Conservation (phyloP, 2,888 invertebrate genomes). For the Heteropelma amictum region DNA sequence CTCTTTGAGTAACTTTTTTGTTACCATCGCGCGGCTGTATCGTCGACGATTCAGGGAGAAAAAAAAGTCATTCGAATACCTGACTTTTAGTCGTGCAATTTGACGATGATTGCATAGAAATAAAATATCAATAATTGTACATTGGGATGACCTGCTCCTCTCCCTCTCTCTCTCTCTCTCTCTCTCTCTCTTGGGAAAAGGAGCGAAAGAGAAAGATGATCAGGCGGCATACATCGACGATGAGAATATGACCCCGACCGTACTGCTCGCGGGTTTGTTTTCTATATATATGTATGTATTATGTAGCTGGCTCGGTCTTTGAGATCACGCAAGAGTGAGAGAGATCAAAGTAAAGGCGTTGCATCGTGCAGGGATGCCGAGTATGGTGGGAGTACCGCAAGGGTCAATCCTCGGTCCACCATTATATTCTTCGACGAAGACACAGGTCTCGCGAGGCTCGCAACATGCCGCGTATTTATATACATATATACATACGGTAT, state of each 20-base stretch:
- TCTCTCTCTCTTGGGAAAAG: conserved; percentile 42
- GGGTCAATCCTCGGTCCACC: conserved; percentile 76
- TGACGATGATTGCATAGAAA: background rate
- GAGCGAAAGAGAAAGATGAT: conserved; percentile 24
- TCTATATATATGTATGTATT: conserved; percentile 2
- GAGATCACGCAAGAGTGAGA: conserved; percentile 18
- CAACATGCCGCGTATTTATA: background rate
- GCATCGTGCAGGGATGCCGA: conserved; percentile 53
- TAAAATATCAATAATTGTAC: conserved; percentile 9
- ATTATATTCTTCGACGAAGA: conserved; percentile 68
- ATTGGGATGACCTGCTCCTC: background rate
- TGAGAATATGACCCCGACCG: conserved; percentile 75
- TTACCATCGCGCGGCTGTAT: no score
- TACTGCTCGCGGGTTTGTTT: conserved; percentile 34
- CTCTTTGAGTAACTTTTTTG: no score
- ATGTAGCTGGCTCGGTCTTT: conserved; percentile 1
- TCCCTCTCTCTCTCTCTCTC: background rate
- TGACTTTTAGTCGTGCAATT: no score
- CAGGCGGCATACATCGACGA: conserved; percentile 67
- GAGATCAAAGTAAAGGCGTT: conserved; percentile 60
- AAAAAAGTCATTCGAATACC: no score
- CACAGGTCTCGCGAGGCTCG: conserved; percentile 48
- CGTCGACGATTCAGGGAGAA: no score
- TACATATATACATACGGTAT: background rate
- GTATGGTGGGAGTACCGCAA: conserved; percentile 76